phyloP scores from a whole-genome alignment of 2,888 invertebrate species.

The Quadriops clusia region DNA sequence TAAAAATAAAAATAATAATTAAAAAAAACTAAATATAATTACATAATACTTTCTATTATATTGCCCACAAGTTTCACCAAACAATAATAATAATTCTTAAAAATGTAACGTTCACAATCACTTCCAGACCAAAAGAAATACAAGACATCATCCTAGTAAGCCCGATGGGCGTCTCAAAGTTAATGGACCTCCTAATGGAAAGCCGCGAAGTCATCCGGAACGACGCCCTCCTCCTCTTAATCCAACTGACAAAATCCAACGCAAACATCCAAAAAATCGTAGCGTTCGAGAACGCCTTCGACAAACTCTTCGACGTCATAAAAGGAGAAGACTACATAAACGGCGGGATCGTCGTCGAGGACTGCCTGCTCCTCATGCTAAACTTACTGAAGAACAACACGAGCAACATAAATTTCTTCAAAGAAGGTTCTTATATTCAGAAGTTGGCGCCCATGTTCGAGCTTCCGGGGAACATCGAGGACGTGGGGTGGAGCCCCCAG shows the following conservation, averaged over 20 bases:
- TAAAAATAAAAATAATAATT: no score
- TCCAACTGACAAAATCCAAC: constrained; percentile 87
- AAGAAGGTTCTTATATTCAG: constrained; percentile 94
- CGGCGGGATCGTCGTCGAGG: constrained; percentile 96
- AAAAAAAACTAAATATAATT: no score
- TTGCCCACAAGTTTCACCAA: no score
- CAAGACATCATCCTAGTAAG: constrained; percentile 80
- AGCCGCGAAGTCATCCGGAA: constrained; percentile 91
- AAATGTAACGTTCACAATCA: constrained; percentile 75
- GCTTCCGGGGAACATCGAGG: constrained; percentile 57
- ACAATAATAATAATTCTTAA: no score
- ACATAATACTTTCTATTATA: no score
- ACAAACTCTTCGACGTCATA: constrained; percentile 87
- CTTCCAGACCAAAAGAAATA: constrained; percentile 74
- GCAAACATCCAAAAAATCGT: constrained; percentile 98
- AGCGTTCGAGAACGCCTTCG: constrained; percentile 98
- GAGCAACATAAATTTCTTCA: constrained; percentile 96
- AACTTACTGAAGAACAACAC: constrained; percentile 90
- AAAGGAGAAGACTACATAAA: constrained; percentile 77
- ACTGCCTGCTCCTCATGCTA: constrained; percentile 84
- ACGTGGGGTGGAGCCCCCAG: constrained; percentile 80
- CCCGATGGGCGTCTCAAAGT: constrained; percentile 94
- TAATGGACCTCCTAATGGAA: constrained; percentile 93
- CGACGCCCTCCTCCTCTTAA: constrained; percentile 82
- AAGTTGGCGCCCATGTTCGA: constrained; percentile 80